Percentiles rank a stretch among this genome's conserved stretches.
Evolutionary conservation across 2,888 invertebrate genomes (phyloP).

Genomic region (Meloe dianella): DNA sequence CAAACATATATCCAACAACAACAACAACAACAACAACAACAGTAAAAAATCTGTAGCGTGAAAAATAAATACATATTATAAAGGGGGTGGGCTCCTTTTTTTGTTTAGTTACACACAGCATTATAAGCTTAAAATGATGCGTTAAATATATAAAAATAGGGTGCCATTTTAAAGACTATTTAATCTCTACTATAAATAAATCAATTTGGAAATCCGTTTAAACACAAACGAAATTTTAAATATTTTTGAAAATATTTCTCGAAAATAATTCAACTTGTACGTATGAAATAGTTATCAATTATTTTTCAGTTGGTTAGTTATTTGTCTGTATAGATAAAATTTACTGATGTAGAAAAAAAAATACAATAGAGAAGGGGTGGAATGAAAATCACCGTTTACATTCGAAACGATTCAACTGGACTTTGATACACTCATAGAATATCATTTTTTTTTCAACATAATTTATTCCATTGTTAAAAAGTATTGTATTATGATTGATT

Average conservation of each 20-base stretch:
- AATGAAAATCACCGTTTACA: conserved; percentile 53
- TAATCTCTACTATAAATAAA: conserved; percentile 26
- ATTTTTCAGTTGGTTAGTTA: conserved; percentile 50
- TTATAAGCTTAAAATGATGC: conserved; percentile 39
- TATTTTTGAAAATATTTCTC: neutral
- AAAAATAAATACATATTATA: conserved; percentile 19
- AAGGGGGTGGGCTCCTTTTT: conserved; percentile 22
- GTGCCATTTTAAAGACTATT: conserved; percentile 40
- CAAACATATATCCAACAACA: conserved; percentile 4
- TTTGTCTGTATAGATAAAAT: conserved; percentile 47
- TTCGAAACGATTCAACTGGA: conserved; percentile 53
- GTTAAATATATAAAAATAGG: conserved; percentile 29
- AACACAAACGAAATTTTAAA: conserved; percentile 5
- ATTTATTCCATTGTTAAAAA: conserved; percentile 17
- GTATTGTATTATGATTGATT: conserved; percentile 6
- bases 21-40: neutral
- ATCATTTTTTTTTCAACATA: conserved; percentile 15
- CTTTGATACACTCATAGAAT: conserved; percentile 34
- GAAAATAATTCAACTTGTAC: neutral
- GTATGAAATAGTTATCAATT: conserved; percentile 55
- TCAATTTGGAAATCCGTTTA: conserved; percentile 8
- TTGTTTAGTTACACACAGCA: conserved; percentile 38
- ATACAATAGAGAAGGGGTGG: conserved; percentile 53
- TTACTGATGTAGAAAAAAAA: conserved; percentile 52
- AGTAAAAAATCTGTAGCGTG: neutral